Evolutionary conservation across 2,113 vertebrate genomes (phyloP), one percentile per base, ranked within the genome.

Genomic region (Isurus oxyrinchus): DNA sequence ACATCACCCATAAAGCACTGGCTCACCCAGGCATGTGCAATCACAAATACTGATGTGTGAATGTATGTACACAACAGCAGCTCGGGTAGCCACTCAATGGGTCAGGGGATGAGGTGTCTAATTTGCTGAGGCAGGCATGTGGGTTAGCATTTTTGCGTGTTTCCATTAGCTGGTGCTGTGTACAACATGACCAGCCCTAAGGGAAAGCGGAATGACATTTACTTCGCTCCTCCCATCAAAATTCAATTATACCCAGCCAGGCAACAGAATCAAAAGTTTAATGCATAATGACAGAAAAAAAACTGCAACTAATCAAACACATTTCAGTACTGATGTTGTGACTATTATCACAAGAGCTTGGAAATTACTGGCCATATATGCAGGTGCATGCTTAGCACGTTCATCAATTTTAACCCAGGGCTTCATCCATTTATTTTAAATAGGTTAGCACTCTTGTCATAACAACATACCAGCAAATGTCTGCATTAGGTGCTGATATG

Each of bases 201-300:
- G 44, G 5, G 40, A 87, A 49, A 21, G 3, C 25, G 44, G 86
- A 53, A 53, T 53, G 21, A 55, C 23, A 3, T 55, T 88, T 53
- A 88, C 44, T 55, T 55, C 72, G 8, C 86, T 23, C 44, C 25
- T 88, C 53, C 86, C 86, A 7, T 88, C 49, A 88, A 25, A 88
- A 88, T 55, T 5, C 49, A 88, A 88, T 53, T 49, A 49, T 27
- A 53, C 49, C 23, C 86, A 31, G 87, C 87, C 87, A 57, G 25
- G 87, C 87, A 57, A 90, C 27, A 31, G 87, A 90, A 35, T 90
- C 87, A 57, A 57, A 84, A 27, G 87, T 90, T 90, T 90, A 90
- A 90, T 7, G 7, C 84, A 53, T 49, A 49, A 4, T n/a, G 53
- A 1, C 44, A 23, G 16, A 49, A 14, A 66, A 87, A 23, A 53